phyloP scores from a whole-genome alignment of 2,113 vertebrate genomes.

The Probosciger aterrimus region DNA sequence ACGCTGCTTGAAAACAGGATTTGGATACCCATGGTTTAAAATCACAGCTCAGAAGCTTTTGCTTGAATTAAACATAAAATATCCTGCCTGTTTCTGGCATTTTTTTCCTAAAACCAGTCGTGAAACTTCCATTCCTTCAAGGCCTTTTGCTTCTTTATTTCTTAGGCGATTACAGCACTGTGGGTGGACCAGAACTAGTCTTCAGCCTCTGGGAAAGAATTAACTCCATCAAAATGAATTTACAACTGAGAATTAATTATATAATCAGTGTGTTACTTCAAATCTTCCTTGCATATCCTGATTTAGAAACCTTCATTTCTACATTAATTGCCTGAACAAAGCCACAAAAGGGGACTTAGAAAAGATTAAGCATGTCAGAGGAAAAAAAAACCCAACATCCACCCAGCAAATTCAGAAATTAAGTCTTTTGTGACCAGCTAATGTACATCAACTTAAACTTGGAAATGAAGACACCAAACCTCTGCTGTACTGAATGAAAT shows the following conservation, averaged over 20 bases:
- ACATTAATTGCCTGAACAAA: constrained; percentile 58
- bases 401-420: not conserved
- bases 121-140: not conserved
- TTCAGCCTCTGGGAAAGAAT: constrained; percentile 63
- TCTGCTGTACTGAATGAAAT: not conserved
- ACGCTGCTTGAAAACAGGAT: not conserved
- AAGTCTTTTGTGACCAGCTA: not conserved
- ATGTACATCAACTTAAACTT: not conserved
- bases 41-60: not conserved
- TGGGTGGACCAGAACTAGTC: constrained; percentile 50
- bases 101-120: not conserved
- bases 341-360: not conserved
- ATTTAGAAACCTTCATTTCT: constrained; percentile 41
- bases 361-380: constrained; percentile 32
- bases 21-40: not conserved
- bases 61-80: constrained; percentile 2
- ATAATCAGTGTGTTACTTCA: constrained; percentile 58
- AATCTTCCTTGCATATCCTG: constrained; percentile 42
- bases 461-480: not conserved
- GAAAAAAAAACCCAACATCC: not conserved
- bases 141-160: not conserved
- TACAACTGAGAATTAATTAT: constrained; percentile 71
- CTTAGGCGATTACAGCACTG: constrained; percentile 26
- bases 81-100: not conserved
- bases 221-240: constrained; percentile 68